These are phyloP conservation scores for Melanocharis versteri DNA, from an alignment of 2,113 vertebrate genomes.

Conservation along the genomic window DNA sequence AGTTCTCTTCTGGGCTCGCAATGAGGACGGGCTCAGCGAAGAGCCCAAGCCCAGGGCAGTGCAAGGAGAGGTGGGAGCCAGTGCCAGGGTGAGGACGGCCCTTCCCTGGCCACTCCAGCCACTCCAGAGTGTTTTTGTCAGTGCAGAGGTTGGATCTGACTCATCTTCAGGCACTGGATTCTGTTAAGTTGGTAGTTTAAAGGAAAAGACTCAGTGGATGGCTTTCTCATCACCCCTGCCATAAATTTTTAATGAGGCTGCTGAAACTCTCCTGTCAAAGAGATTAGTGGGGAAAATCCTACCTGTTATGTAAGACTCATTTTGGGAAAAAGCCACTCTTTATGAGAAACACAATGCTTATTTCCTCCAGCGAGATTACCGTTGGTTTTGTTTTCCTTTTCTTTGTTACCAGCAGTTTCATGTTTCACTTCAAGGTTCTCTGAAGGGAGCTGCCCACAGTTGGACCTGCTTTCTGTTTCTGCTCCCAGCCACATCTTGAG, in stretches of 20 bases:
- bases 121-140: not conserved
- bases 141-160: not conserved
- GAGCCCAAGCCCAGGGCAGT: not conserved
- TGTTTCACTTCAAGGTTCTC: not conserved
- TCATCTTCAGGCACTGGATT: not conserved
- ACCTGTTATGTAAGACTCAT: not conserved
- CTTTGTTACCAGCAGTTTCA: not conserved
- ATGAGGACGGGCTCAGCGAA: rapidly evolving
- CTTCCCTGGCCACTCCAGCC: not conserved
- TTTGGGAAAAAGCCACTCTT: not conserved
- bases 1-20: not conserved
- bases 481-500: not conserved
- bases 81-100: not conserved
- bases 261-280: not conserved
- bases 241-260: not conserved
- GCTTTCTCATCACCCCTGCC: not conserved
- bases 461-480: not conserved
- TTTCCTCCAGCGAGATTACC: not conserved
- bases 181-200: not conserved
- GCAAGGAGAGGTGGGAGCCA: not conserved
- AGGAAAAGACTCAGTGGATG: not conserved
- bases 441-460: not conserved
- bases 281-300: not conserved
- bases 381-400: not conserved
- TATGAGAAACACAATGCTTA: not conserved